Conservation (phyloP, 2,113 vertebrate species). For the Alouatta palliata region DNA sequence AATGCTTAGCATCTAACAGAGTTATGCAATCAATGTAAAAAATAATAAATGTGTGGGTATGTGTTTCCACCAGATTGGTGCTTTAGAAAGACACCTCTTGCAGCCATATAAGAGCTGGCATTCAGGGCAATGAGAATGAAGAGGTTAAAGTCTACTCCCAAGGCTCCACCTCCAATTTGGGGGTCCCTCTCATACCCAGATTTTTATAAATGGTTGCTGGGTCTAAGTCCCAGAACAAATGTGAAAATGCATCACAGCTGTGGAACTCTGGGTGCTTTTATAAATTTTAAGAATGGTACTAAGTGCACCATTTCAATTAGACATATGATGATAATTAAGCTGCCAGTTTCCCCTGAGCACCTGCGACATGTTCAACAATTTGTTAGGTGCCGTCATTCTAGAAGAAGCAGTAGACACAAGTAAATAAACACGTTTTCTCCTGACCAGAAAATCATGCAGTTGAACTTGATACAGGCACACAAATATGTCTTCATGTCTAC, state of each 20-base stretch:
- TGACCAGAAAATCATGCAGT: background rate
- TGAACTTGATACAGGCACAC: background rate
- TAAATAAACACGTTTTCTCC: background rate
- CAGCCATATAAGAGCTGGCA: background rate
- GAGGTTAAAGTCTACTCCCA: background rate
- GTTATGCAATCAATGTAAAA: background rate
- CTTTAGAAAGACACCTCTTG: background rate
- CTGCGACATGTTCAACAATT: background rate
- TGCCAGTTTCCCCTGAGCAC: background rate
- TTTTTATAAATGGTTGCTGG: background rate
- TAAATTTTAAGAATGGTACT: background rate
- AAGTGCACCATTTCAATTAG: background rate
- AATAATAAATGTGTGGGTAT: background rate
- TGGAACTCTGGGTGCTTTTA: background rate
- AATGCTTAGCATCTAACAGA: background rate
- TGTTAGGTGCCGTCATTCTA: background rate
- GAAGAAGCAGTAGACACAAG: background rate
- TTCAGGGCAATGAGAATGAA: background rate
- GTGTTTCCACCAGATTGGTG: background rate
- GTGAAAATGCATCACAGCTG: background rate
- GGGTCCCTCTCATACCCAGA: background rate
- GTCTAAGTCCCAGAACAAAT: background rate
- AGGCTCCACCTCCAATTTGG: background rate
- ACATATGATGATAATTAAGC: background rate
- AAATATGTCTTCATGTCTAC: too few relatives aligned